Evolutionary conservation across 2,797 vertebrate species (phyloP).

Genomic region (Malacoraja senta): DNA sequence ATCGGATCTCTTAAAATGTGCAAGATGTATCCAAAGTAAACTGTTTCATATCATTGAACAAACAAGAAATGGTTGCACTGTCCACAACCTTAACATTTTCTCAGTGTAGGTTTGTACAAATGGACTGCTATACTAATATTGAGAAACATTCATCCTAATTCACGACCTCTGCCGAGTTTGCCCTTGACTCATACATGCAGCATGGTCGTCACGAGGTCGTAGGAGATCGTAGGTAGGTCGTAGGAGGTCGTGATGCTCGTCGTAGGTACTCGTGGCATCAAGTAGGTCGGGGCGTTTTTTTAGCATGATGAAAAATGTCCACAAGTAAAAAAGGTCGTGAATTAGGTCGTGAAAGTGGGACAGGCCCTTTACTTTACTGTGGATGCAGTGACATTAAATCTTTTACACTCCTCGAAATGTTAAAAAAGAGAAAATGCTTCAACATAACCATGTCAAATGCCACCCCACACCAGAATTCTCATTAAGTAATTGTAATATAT

Average conservation of each 20-base stretch:
- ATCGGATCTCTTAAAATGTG: background rate
- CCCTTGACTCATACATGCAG: too few relatives aligned
- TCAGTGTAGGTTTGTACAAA: background rate
- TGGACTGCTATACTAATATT: background rate
- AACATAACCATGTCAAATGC: background rate
- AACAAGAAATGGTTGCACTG: background rate
- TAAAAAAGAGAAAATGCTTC: background rate
- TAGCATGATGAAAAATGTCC: too few relatives aligned
- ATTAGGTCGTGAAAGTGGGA: too few relatives aligned
- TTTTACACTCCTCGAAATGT: background rate
- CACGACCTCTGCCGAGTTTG: too few relatives aligned
- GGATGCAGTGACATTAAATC: background rate
- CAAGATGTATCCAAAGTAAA: background rate
- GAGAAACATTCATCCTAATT: background rate
- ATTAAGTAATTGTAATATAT: background rate
- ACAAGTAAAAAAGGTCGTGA: too few relatives aligned
- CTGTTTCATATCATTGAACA: background rate
- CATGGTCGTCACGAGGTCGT: too few relatives aligned
- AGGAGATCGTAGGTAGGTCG: too few relatives aligned
- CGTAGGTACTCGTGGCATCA: too few relatives aligned
- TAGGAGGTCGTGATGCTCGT: too few relatives aligned
- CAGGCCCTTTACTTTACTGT: background rate
- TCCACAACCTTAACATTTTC: background rate
- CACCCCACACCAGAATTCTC: background rate
- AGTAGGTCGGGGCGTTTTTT: too few relatives aligned